phyloP scores from a whole-genome alignment of 2,888 invertebrate species.

The Leucophora obtusa region DNA sequence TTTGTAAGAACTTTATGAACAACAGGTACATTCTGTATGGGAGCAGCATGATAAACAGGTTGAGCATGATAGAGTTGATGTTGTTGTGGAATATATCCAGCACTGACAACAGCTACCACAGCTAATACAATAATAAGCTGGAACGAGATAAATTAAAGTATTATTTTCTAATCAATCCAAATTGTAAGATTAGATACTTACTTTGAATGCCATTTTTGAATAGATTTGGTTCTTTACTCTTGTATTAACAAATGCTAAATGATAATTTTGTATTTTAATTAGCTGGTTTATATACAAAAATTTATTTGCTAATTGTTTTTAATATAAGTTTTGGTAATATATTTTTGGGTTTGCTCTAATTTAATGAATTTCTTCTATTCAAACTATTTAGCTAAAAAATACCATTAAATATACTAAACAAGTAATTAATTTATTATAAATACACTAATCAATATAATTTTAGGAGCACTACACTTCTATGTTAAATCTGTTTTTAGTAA shows the following conservation, averaged over 20 bases:
- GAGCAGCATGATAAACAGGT: slow-evolving; percentile 65
- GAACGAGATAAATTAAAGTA: background rate
- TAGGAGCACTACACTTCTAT: too few relatives aligned
- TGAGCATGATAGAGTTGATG: slow-evolving; percentile 66
- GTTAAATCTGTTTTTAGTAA: too few relatives aligned
- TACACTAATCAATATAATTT: too few relatives aligned
- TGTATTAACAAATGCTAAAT: slow-evolving; percentile 39
- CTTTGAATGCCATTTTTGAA: slow-evolving; percentile 53
- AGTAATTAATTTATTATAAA: slow-evolving; percentile 16
- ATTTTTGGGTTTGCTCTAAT: slow-evolving; percentile 19
- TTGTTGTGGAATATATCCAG: slow-evolving; percentile 66
- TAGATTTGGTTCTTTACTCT: slow-evolving; percentile 32
- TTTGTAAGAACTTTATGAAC: slow-evolving; percentile 69
- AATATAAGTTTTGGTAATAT: background rate
- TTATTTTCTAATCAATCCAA: background rate
- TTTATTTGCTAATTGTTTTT: slow-evolving; percentile 2
- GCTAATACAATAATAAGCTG: slow-evolving; percentile 49
- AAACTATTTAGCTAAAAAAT: slow-evolving; percentile 2
- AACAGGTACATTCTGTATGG: slow-evolving; percentile 54
- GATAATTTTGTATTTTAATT: slow-evolving; percentile 44
- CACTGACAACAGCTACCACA: slow-evolving; percentile 70
- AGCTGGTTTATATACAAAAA: slow-evolving; percentile 49
- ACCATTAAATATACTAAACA: background rate
- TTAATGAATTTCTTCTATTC: slow-evolving; percentile 21
- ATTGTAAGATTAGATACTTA: slow-evolving; percentile 22